Evolutionary conservation across 64 coral and sea anemone species (phyloP).

Genomic region (Pachyseris speciosa): DNA sequence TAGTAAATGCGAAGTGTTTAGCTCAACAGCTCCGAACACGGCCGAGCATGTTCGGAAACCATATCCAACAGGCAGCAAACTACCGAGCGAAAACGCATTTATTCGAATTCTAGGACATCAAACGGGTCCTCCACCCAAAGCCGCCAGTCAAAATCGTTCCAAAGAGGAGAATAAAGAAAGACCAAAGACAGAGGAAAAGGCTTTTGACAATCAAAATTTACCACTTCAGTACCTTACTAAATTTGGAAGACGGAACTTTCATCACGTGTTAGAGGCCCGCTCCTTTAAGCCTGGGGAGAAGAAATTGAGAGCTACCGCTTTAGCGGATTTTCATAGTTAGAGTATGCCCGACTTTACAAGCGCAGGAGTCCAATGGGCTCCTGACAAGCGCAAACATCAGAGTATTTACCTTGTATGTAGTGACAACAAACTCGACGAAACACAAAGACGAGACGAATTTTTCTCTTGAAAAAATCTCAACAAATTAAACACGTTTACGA

Average conservation of each 20-base stretch:
- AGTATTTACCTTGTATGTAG: neutral
- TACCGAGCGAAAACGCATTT: constrained; percentile 31
- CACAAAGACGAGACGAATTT: neutral
- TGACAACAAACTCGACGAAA: neutral
- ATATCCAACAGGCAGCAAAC: neutral
- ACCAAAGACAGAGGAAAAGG: neutral
- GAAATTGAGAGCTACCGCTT: constrained; percentile 25
- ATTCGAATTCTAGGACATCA: constrained; percentile 63
- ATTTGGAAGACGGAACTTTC: constrained; percentile 55
- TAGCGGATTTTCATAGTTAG: constrained; percentile 58
- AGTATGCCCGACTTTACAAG: neutral
- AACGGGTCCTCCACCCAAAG: constrained; percentile 37
- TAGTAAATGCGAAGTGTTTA: constrained; percentile 26
- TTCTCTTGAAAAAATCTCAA: neutral
- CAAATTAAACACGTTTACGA: neutral
- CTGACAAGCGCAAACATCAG: neutral
- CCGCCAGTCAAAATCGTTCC: neutral
- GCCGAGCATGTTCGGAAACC: neutral
- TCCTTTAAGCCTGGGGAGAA: constrained; percentile 57
- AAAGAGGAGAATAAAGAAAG: neutral
- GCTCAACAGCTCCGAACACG: neutral
- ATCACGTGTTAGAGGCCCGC: constrained; percentile 71
- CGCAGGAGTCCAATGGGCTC: neutral
- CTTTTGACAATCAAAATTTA: neutral
- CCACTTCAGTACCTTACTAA: constrained; percentile 40